Conservation (phyloP, 2,888 invertebrate genomes). For the Melieria crassipennis region DNA sequence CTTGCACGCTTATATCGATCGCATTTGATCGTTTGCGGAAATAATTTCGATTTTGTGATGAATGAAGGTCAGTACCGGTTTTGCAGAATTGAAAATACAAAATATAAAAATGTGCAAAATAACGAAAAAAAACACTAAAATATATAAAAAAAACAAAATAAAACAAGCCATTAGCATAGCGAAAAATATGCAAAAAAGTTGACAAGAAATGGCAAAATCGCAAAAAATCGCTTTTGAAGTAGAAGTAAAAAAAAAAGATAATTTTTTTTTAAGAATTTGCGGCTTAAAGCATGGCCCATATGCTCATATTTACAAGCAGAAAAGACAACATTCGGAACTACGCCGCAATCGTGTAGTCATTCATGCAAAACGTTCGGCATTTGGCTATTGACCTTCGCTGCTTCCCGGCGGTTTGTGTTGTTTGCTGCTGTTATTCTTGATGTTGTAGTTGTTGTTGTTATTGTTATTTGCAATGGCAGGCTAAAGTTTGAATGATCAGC, state of each 20-base stretch:
- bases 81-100: too few species aligned
- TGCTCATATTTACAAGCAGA: too few species aligned
- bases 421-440: constrained; percentile 5
- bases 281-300: neutral
- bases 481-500: neutral
- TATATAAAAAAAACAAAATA: neutral
- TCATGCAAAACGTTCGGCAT: neutral
- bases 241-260: neutral
- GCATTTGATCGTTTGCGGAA: constrained; percentile 60
- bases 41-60: constrained; percentile 47
- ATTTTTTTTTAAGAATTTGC: neutral
- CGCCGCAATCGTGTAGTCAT: neutral
- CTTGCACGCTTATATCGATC: constrained; percentile 44
- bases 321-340: neutral
- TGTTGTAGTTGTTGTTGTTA: constrained; percentile 5
- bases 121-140: neutral
- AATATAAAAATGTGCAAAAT: too few species aligned
- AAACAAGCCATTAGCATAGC: neutral
- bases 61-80: constrained; percentile 35
- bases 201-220: neutral
- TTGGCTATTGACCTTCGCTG: constrained; percentile 39
- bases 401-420: constrained; percentile 7
- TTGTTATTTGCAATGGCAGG: neutral
- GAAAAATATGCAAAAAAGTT: neutral
- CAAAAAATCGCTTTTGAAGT: neutral